These are phyloP conservation scores for Python bivittatus DNA, from an alignment of 2,113 vertebrate genomes.

Conservation along the genomic window DNA sequence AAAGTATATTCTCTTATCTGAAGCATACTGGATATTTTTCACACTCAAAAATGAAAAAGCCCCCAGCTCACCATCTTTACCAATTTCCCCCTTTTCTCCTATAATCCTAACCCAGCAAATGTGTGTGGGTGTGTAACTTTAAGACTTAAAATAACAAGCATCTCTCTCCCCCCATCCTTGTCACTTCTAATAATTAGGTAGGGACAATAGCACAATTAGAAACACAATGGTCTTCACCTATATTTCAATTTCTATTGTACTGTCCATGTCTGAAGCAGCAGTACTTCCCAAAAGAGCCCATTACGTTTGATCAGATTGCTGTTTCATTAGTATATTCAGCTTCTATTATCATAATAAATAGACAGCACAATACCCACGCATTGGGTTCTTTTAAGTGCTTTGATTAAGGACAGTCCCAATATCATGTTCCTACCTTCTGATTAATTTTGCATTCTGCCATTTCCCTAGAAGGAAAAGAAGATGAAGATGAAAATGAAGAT, in stretches of 20 bases:
- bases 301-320: background rate
- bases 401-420: conserved; percentile 50
- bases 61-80: background rate
- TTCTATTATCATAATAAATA: conserved; percentile 56
- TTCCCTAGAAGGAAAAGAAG: background rate
- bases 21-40: background rate
- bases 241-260: background rate
- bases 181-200: background rate
- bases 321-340: conserved; percentile 19
- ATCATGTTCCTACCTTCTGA: conserved; percentile 9
- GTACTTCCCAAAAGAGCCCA: background rate
- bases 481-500: no score
- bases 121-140: background rate
- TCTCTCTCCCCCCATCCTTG: background rate
- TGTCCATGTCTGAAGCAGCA: background rate
- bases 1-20: background rate
- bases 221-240: background rate
- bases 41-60: background rate
- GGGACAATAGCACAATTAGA: conserved; percentile 13
- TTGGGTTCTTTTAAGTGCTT: conserved; percentile 50
- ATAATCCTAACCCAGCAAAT: background rate
- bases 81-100: background rate
- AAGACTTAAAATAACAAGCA: background rate
- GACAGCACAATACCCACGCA: conserved; percentile 4
- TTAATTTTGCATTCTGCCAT: conserved; percentile 41